Conservation (phyloP, 2,888 invertebrate genomes). For the Cremastinae sp. region DNA sequence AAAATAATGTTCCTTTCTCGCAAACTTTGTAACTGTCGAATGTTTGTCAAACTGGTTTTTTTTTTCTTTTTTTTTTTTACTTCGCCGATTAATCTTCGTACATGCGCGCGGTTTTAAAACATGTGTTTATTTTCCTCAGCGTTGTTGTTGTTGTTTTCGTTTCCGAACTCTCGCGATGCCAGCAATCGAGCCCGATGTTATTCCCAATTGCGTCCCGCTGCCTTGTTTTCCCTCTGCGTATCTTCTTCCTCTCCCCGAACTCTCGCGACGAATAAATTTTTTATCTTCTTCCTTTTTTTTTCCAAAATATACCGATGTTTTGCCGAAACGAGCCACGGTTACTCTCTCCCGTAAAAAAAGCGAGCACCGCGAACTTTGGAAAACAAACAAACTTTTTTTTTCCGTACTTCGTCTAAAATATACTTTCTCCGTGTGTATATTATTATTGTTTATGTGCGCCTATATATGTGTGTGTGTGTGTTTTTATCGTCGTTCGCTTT, state of each 20-base stretch:
- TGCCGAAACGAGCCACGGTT: constrained; percentile 2
- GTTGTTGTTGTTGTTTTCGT: constrained; percentile 6
- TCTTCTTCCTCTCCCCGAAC: constrained; percentile 23
- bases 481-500: constrained; percentile 40
- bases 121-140: constrained; percentile 10
- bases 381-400: constrained; percentile 14
- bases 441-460: background rate
- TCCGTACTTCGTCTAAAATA: background rate
- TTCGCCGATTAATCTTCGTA: constrained; percentile 44
- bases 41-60: constrained; percentile 45
- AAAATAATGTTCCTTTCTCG: no score
- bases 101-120: constrained; percentile 22
- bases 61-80: no score
- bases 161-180: constrained; percentile 38
- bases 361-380: constrained; percentile 31
- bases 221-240: background rate
- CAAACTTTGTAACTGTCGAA: constrained; percentile 18
- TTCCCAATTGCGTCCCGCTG: constrained; percentile 5
- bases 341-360: constrained; percentile 35
- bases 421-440: background rate
- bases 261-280: constrained; percentile 9
- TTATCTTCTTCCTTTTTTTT: constrained; percentile 17
- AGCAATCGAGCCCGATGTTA: constrained; percentile 35
- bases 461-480: constrained; percentile 2
- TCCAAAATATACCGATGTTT: constrained; percentile 15